These are phyloP conservation scores for Brachyptera putata DNA, from an alignment of 2,888 invertebrate species.

Conservation along the genomic window DNA sequence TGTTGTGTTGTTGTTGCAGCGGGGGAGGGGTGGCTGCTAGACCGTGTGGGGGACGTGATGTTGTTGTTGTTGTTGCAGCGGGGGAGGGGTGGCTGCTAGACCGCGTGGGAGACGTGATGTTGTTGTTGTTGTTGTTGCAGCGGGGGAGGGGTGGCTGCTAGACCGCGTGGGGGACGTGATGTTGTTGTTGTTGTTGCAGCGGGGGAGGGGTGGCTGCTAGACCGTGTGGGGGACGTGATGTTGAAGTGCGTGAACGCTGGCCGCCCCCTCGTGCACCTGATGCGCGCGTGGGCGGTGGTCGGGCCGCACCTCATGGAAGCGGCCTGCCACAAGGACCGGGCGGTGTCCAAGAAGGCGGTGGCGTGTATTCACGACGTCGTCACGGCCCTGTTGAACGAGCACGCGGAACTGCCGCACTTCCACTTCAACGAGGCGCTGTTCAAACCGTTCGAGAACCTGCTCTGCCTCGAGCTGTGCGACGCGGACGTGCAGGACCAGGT, in stretches of 20 bases:
- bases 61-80: no score
- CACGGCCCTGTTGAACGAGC: conserved; percentile 79
- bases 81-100: no score
- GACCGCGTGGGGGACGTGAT: no score
- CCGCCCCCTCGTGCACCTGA: conserved; percentile 82
- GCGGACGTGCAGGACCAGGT: conserved; percentile 82
- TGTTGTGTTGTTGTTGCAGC: no score
- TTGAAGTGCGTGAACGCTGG: conserved; percentile 82
- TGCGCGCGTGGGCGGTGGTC: conserved; percentile 87
- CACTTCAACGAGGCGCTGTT: conserved; percentile 93
- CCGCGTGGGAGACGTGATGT: no score
- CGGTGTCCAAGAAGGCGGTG: conserved; percentile 86
- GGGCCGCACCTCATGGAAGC: conserved; percentile 95
- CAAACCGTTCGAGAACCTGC: conserved; percentile 91
- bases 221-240: conserved; percentile 83
- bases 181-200: no score
- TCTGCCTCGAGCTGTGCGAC: conserved; percentile 90
- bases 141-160: no score
- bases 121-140: no score
- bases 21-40: no score
- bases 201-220: conserved; percentile 53
- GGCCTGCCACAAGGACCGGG: conserved; percentile 84
- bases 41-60: no score
- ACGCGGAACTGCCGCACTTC: conserved; percentile 85
- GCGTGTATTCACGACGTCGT: conserved; percentile 86